These are phyloP conservation scores for Torymus aiolomorphi DNA, from an alignment of 2,888 invertebrate genomes.

Conservation along the genomic window DNA sequence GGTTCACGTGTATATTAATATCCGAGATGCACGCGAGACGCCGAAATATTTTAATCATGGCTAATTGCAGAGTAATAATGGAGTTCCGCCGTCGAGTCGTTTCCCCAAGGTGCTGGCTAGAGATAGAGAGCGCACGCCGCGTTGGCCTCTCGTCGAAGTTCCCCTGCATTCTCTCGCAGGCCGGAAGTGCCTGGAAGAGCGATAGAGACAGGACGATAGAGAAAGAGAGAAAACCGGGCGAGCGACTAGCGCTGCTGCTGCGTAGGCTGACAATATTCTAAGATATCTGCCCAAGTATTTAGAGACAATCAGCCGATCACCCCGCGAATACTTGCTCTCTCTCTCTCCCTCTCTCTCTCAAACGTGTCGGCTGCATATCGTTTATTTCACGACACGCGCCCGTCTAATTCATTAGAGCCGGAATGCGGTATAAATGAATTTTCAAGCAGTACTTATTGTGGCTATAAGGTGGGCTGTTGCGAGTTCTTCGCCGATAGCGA, in stretches of 20 bases:
- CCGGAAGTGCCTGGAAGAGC: conserved; percentile 59
- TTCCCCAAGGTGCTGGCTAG: conserved; percentile 58
- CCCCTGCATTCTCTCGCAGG: conserved; percentile 65
- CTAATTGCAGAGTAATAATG: conserved; percentile 75
- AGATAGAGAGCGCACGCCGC: too few relatives aligned
- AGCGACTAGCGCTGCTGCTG: not conserved
- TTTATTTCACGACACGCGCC: not conserved
- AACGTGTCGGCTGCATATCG: conserved; percentile 3
- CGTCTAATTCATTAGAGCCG: conserved; percentile 4
- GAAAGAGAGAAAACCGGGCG: conserved; percentile 5
- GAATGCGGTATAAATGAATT: conserved; percentile 11
- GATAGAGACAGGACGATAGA: conserved; percentile 46
- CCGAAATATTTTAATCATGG: conserved; percentile 76
- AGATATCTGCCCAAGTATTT: conserved; percentile 54
- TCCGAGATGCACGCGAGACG: conserved; percentile 73
- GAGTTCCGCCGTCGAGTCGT: conserved; percentile 69
- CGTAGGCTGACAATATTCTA: conserved; percentile 53
- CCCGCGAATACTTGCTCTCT: conserved; percentile 39
- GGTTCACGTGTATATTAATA: conserved; percentile 73
- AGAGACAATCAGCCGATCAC: conserved; percentile 43
- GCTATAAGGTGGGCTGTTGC: not conserved
- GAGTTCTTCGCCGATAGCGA: not conserved
- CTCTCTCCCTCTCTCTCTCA: too few relatives aligned
- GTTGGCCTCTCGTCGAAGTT: conserved; percentile 60
- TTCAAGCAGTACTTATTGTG: not conserved